A percentile compares a stretch with the other conserved stretches of the same genome.
Evolutionary conservation across 2,113 vertebrate species (phyloP).

Genomic region (Semnornis frantzii): DNA sequence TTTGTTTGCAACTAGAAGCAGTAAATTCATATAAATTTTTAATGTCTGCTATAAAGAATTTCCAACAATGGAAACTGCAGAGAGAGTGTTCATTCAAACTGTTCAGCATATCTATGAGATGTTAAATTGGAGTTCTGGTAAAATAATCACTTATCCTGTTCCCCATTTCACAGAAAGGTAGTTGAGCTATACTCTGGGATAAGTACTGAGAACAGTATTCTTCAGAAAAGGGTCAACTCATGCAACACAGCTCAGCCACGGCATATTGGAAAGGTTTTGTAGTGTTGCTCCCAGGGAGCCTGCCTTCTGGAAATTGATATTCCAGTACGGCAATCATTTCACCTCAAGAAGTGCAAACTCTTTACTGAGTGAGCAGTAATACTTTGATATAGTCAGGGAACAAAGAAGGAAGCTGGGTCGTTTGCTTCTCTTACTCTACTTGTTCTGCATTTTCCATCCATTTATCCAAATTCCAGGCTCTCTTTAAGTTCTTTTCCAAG

Average conservation of each 20-base stretch:
- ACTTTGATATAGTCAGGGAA: neutral
- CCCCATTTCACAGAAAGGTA: neutral
- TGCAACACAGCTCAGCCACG: neutral
- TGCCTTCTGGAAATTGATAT: constrained; percentile 6
- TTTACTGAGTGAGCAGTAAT: neutral
- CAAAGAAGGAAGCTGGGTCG: neutral
- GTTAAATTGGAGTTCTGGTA: neutral
- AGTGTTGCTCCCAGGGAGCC: neutral
- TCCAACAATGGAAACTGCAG: neutral
- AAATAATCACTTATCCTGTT: neutral
- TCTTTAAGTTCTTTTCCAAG: neutral
- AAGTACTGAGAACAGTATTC: neutral
- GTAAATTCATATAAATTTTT: neutral
- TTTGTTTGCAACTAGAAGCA: neutral
- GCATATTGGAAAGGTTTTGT: neutral
- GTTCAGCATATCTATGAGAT: constrained; percentile 3
- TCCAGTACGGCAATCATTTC: neutral
- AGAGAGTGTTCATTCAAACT: neutral
- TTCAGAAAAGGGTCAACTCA: neutral
- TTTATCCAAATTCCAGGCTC: neutral
- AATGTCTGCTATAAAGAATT: neutral
- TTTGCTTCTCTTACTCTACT: neutral
- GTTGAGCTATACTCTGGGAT: neutral
- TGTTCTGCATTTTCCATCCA: neutral
- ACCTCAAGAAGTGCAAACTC: neutral